phyloP scores from a whole-genome alignment of 2,113 vertebrate species.

The Cnemophilus loriae region DNA sequence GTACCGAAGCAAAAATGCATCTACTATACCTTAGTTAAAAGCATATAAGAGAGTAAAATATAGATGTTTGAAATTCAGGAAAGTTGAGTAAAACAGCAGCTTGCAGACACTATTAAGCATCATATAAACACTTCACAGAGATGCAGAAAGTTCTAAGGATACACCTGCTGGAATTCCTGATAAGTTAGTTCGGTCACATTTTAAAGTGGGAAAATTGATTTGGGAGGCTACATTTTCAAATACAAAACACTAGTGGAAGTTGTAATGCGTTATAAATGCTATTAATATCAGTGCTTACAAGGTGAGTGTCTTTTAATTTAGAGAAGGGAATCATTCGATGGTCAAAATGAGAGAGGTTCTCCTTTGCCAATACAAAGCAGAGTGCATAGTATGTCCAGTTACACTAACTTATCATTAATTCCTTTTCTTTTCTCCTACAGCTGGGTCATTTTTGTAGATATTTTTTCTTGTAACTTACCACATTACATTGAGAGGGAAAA shows the following conservation, averaged over 20 bases:
- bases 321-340: background rate
- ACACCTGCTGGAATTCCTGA: conserved; percentile 69
- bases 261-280: background rate
- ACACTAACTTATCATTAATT: conserved; percentile 78
- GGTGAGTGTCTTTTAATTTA: background rate
- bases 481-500: conserved; percentile 56
- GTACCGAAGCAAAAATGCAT: conserved; percentile 89
- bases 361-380: background rate
- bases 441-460: conserved; percentile 13
- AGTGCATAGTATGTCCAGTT: background rate
- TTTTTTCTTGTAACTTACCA: conserved; percentile 69
- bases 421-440: conserved; percentile 28
- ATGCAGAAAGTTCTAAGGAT: conserved; percentile 70
- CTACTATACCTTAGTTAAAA: conserved; percentile 89
- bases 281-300: background rate
- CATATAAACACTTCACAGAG: conserved; percentile 76
- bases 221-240: background rate
- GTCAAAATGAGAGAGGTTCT: background rate
- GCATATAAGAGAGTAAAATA: conserved; percentile 88
- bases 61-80: conserved; percentile 86
- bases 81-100: conserved; percentile 84
- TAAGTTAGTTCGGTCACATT: conserved; percentile 71
- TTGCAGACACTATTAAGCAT: conserved; percentile 83
- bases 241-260: background rate
- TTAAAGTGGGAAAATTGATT: background rate